These are phyloP conservation scores for Scarus forsteni DNA, from an alignment of 2,797 vertebrate genomes.

Conservation along the genomic window DNA sequence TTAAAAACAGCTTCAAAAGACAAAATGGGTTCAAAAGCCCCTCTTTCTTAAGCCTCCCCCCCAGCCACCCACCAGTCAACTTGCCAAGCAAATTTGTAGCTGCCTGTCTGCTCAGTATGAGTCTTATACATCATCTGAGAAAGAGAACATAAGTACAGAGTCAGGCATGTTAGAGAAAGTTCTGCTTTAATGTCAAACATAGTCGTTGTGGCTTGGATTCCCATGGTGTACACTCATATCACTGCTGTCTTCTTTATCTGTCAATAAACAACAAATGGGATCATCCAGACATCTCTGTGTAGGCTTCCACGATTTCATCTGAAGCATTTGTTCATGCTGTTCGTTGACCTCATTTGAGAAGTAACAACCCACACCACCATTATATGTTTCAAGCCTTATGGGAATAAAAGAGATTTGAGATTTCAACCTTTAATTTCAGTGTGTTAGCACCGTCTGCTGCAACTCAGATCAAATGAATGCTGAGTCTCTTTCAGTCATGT, in stretches of 20 bases:
- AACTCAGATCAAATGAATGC: too few species aligned
- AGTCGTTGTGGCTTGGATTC: constrained; percentile 47
- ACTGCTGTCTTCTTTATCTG: constrained; percentile 37
- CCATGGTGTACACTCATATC: constrained; percentile 45
- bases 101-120: constrained; percentile 82
- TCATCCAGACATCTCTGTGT: background rate
- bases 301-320: background rate
- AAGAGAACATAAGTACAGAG: constrained; percentile 63
- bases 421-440: too few species aligned
- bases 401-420: too few species aligned
- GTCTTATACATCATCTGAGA: constrained; percentile 82
- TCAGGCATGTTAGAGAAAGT: constrained; percentile 64
- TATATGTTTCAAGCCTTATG: too few species aligned
- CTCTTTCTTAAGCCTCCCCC: constrained; percentile 22
- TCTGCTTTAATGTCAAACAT: constrained; percentile 61
- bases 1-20: constrained; percentile 48
- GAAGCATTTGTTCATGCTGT: background rate
- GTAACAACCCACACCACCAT: too few species aligned
- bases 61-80: constrained; percentile 75
- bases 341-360: background rate
- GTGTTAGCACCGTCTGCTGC: too few species aligned
- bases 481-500: too few species aligned
- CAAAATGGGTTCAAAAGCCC: constrained; percentile 59
- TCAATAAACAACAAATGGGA: constrained; percentile 19
- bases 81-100: constrained; percentile 85